Evolutionary conservation across 2,797 vertebrate genomes (phyloP).

Genomic region (Lacerta viridis): DNA sequence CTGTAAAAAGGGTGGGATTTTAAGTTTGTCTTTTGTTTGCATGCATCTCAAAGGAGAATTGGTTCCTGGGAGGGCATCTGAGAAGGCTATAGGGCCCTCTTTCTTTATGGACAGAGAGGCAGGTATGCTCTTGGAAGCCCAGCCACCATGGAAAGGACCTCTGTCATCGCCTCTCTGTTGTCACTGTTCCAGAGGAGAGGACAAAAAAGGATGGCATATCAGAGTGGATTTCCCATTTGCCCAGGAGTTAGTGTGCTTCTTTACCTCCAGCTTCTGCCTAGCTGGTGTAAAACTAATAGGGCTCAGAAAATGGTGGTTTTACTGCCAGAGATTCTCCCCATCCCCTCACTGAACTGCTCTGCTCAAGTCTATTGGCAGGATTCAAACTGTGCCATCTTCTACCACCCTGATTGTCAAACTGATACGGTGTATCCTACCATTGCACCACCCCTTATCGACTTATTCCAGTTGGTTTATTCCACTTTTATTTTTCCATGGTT

Average conservation of each 20-base stretch:
- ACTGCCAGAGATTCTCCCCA: background rate
- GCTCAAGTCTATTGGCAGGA: background rate
- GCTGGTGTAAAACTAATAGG: background rate
- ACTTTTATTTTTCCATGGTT: background rate
- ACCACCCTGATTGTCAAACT: background rate
- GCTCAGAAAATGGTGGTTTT: background rate
- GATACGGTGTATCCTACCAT: background rate
- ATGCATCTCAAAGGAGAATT: conserved; percentile 35
- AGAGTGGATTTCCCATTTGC: background rate
- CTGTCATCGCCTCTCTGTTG: background rate
- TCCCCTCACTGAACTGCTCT: background rate
- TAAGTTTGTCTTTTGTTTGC: conserved; percentile 52
- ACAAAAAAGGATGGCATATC: too few relatives aligned
- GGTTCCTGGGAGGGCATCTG: background rate
- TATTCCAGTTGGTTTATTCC: background rate
- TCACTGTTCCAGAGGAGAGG: background rate
- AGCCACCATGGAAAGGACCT: background rate
- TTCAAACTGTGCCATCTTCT: conserved; percentile 11
- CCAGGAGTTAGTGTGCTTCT: background rate
- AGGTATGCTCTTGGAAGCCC: background rate
- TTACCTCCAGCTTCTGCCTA: background rate
- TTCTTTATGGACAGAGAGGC: background rate
- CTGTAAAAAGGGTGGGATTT: conserved; percentile 46
- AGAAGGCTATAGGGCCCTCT: background rate
- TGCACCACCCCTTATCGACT: background rate